Evolutionary conservation across 2,888 invertebrate species (phyloP).

Genomic region (Hypselothyrea guttata): DNA sequence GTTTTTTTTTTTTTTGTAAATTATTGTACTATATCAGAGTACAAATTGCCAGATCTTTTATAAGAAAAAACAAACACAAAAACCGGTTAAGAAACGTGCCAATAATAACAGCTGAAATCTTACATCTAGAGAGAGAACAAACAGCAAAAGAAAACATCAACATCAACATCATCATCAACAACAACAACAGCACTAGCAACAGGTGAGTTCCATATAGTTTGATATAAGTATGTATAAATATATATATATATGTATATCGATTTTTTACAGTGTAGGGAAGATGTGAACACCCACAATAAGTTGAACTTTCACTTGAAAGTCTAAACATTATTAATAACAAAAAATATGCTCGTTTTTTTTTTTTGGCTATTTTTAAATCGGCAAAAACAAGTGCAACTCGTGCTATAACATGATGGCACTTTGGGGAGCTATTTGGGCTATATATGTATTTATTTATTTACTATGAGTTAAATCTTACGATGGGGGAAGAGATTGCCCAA

Average conservation of each 20-base stretch:
- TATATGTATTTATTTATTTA: too few species aligned
- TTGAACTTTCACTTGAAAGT: constrained; percentile 38
- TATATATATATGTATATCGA: constrained; percentile 1
- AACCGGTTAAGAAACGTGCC: constrained; percentile 12
- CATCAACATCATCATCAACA: constrained; percentile 8
- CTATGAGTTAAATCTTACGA: too few species aligned
- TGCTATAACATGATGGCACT: too few species aligned
- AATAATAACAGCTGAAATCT: background rate
- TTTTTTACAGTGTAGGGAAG: background rate
- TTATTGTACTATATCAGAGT: constrained; percentile 4
- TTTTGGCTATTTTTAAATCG: too few species aligned
- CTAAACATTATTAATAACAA: too few species aligned
- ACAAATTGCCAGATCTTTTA: constrained; percentile 23
- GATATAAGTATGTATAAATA: constrained; percentile 3
- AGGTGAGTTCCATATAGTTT: constrained; percentile 40
- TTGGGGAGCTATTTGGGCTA: too few species aligned
- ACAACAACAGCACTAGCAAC: constrained; percentile 28
- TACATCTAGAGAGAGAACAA: background rate
- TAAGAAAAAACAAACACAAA: constrained; percentile 1
- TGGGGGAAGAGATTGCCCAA: too few species aligned
- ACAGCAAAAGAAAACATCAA: constrained; percentile 7
- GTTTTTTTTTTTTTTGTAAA: constrained; percentile 18
- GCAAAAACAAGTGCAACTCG: too few species aligned
- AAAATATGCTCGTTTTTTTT: too few species aligned
- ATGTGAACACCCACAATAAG: constrained; percentile 20